phyloP scores from a whole-genome alignment of 2,888 invertebrate species.

The Macropis europaea region DNA sequence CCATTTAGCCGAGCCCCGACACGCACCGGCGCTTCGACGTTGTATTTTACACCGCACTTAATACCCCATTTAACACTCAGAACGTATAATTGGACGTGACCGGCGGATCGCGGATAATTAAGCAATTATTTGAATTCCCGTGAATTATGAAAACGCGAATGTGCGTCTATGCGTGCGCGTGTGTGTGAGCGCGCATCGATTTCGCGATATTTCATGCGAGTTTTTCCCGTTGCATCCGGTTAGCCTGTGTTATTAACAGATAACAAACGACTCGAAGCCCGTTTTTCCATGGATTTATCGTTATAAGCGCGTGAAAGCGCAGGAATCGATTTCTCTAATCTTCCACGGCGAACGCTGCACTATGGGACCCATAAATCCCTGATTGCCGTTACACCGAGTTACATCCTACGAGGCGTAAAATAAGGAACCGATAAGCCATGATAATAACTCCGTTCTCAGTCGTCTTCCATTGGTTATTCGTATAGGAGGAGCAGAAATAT shows the following conservation, averaged over 20 bases:
- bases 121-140: slow-evolving; percentile 24
- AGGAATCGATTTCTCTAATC: slow-evolving; percentile 33
- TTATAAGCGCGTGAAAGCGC: neutral
- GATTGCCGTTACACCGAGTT: slow-evolving; percentile 27
- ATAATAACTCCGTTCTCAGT: slow-evolving; percentile 20
- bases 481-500: neutral
- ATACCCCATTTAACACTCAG: slow-evolving; percentile 32
- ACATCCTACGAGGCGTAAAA: slow-evolving; percentile 26
- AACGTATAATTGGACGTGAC: slow-evolving; percentile 20
- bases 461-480: neutral
- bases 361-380: slow-evolving; percentile 29
- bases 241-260: slow-evolving; percentile 7
- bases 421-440: slow-evolving; percentile 31
- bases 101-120: slow-evolving; percentile 37
- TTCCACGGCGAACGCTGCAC: neutral
- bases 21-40: slow-evolving; percentile 2
- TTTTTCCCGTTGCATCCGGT: neutral
- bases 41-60: slow-evolving; percentile 36
- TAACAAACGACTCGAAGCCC: neutral
- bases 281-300: neutral
- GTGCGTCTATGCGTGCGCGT: no score
- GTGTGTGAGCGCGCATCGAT: no score
- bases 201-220: neutral
- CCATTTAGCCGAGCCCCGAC: neutral
- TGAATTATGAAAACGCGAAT: no score